These are phyloP conservation scores for Hyaena hyaena DNA, from an alignment of 2,113 vertebrate species.

Conservation along the genomic window DNA sequence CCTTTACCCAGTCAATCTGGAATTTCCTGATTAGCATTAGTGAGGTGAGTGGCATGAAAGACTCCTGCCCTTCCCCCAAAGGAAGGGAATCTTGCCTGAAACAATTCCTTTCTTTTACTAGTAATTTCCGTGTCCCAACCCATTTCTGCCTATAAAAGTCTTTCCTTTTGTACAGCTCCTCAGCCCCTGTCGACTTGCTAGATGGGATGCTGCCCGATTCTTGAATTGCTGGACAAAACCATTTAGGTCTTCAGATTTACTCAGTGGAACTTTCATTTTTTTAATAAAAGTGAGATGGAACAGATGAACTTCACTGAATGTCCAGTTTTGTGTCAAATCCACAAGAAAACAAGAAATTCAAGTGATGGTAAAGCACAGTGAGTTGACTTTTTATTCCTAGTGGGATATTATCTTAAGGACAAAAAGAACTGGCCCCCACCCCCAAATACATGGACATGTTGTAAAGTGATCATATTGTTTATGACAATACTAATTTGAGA, in stretches of 20 bases:
- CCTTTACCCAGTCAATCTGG: not conserved
- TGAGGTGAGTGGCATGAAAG: not conserved
- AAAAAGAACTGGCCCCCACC: not conserved
- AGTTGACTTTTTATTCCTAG: not conserved
- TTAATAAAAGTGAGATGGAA: conserved; percentile 25
- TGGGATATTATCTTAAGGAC: not conserved
- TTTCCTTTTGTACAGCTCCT: not conserved
- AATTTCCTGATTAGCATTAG: not conserved
- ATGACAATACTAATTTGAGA: not conserved
- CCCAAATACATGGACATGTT: not conserved
- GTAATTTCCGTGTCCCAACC: not conserved
- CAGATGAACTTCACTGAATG: not conserved
- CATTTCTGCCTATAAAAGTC: not conserved
- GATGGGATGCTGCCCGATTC: not conserved
- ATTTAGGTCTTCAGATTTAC: not conserved
- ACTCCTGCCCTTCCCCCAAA: not conserved
- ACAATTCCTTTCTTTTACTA: not conserved
- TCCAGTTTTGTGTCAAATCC: not conserved
- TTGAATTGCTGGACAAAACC: not conserved
- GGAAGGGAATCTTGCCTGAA: not conserved
- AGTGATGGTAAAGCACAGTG: not conserved
- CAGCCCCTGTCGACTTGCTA: not conserved
- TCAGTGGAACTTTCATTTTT: not conserved
- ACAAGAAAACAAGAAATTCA: not conserved
- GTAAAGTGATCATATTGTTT: not conserved